These are phyloP conservation scores for Agrypnia vestita DNA, from an alignment of 1,140 invertebrate species.

Conservation along the genomic window DNA sequence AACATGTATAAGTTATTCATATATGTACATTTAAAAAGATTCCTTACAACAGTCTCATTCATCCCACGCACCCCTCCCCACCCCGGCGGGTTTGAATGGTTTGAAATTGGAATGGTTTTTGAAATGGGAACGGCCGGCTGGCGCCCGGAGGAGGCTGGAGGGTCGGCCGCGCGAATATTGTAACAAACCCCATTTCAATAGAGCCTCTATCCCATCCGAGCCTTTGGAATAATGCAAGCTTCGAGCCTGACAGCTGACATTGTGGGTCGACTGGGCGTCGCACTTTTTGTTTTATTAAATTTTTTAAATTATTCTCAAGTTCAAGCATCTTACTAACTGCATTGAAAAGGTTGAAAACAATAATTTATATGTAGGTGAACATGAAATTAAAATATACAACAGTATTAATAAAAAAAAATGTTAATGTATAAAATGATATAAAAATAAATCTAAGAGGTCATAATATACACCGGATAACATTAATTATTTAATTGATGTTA, in stretches of 20 bases:
- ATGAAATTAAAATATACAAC: too few relatives aligned
- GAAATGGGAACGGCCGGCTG: constrained; percentile 59
- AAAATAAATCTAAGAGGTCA: too few relatives aligned
- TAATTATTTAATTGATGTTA: too few relatives aligned
- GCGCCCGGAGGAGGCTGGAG: constrained; percentile 12
- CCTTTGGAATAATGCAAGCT: constrained; percentile 59
- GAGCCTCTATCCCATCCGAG: constrained; percentile 58
- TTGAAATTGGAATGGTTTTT: constrained; percentile 56
- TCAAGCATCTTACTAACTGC: too few relatives aligned
- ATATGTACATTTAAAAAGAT: too few relatives aligned
- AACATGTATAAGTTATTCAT: too few relatives aligned
- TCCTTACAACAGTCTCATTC: constrained; percentile 19
- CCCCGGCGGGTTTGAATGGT: constrained; percentile 51
- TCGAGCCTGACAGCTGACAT: constrained; percentile 51
- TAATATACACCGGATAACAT: too few relatives aligned
- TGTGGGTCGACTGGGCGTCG: constrained; percentile 42
- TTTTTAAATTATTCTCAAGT: background rate
- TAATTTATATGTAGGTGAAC: too few relatives aligned
- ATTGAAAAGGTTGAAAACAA: too few relatives aligned
- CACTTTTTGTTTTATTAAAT: background rate
- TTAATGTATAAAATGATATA: too few relatives aligned
- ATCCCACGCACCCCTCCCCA: constrained; percentile 21
- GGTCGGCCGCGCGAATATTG: constrained; percentile 51
- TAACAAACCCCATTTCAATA: constrained; percentile 56
- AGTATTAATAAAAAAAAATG: too few relatives aligned